Evolutionary conservation across 2,888 invertebrate genomes (phyloP).

Genomic region (Herminia tarsipennalis): DNA sequence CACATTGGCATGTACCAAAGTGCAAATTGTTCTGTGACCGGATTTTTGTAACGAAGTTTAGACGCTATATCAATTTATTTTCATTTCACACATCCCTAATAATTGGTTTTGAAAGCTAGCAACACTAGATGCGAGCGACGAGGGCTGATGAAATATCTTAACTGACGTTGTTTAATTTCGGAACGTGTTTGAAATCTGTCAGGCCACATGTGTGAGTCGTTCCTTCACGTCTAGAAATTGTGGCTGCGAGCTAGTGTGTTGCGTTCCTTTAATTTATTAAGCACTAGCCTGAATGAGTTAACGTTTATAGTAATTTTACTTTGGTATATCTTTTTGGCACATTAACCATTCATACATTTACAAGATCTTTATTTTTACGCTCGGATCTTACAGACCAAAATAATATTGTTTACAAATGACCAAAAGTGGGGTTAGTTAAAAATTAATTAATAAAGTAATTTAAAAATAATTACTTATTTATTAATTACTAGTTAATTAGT

Average conservation of each 20-base stretch:
- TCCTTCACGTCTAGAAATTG: constrained; percentile 25
- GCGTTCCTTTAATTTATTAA: neutral
- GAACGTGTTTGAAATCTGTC: constrained; percentile 39
- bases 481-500: too few relatives aligned
- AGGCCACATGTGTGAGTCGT: constrained; percentile 28
- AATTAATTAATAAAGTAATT: too few relatives aligned
- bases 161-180: constrained; percentile 47
- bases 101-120: neutral
- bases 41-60: neutral
- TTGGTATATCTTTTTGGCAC: too few relatives aligned
- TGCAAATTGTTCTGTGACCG: too few relatives aligned
- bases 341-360: too few relatives aligned
- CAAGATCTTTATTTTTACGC: too few relatives aligned
- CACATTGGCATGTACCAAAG: too few relatives aligned
- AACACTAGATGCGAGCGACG: constrained; percentile 13
- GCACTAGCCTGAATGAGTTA: neutral
- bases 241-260: constrained; percentile 8
- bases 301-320: neutral
- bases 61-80: neutral
- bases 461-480: too few relatives aligned
- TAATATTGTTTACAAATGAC: too few relatives aligned
- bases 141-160: constrained; percentile 33
- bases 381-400: too few relatives aligned
- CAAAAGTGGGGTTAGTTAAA: too few relatives aligned
- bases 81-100: neutral